Evolutionary conservation across 2,888 invertebrate genomes (phyloP).

Genomic region (Spodoptera exigua): DNA sequence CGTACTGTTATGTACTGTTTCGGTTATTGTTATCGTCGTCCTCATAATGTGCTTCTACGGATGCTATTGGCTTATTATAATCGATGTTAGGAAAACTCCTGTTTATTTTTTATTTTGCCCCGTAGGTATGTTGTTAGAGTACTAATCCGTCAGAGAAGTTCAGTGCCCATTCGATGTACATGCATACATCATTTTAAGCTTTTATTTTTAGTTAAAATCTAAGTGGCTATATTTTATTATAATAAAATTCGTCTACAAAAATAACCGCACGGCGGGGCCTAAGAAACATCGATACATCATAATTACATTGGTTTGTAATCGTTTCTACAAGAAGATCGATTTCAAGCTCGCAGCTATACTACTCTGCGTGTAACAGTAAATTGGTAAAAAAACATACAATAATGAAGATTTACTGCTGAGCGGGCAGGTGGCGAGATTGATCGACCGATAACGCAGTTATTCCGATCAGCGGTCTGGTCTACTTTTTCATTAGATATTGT

Average conservation of each 20-base stretch:
- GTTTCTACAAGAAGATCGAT: slow-evolving; percentile 61
- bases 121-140: background rate
- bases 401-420: slow-evolving; percentile 81
- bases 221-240: slow-evolving; percentile 48
- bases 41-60: slow-evolving; percentile 9
- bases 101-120: background rate
- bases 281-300: slow-evolving; percentile 61
- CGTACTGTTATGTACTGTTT: slow-evolving; percentile 46
- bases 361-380: slow-evolving; percentile 76
- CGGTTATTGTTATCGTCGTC: slow-evolving; percentile 47
- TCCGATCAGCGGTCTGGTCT: slow-evolving; percentile 69
- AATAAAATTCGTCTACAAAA: slow-evolving; percentile 48
- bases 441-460: slow-evolving; percentile 75
- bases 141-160: background rate
- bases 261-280: slow-evolving; percentile 47
- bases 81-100: background rate
- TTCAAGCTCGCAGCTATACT: slow-evolving; percentile 57
- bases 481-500: slow-evolving; percentile 62
- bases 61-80: background rate
- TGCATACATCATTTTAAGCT: slow-evolving; percentile 8
- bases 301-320: slow-evolving; percentile 63
- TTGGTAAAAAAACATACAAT: slow-evolving; percentile 77
- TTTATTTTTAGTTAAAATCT: slow-evolving; percentile 23
- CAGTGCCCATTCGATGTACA: slow-evolving; percentile 2
- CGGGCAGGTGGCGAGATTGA: slow-evolving; percentile 78